Evolutionary conservation across 2,113 vertebrate species (phyloP), one percentile per base, ranked within the genome.

Genomic region (Campylorhamphus procurvoides): DNA sequence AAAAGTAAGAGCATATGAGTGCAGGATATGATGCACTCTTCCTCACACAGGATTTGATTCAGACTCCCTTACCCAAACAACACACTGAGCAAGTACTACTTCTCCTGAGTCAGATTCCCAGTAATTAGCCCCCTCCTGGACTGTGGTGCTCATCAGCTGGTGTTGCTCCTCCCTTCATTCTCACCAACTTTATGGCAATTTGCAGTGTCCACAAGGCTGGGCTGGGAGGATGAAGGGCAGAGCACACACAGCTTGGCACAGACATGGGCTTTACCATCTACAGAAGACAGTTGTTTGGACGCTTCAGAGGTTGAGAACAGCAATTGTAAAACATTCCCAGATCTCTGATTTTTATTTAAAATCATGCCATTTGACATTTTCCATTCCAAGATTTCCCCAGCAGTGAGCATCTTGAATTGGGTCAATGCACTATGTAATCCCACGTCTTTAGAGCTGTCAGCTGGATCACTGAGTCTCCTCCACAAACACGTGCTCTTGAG

Each of bases 201-300:
- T 6, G 3, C 39, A 58, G 24, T 12, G 40, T 31, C 53, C 23
- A 7, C 6, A 62, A 35, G 18, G 29, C 18, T 63, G 22, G 23
- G 15, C 24, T 76, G 55, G 29, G 35, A 74, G 15, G 7, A n/a
- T 8, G 19, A 72, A 5, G 19, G 8, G 9, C 59, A 90, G 55
- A 35, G 11, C 2, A 1, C 17, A 44, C 2, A 4, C 49, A 53
- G 33, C 16, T 67, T 0, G 1, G 35, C 44, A 72, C 0, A 0
- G 42, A 28, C 33, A 18, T 0, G 5, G 27, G 16, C 62, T 68
- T 87, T 71, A 29, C 16, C 6, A 17, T 25, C 67, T 64, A 9
- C 2, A 56, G 25, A 68, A 64, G 37, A 9, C 1, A 4, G 39
- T 56, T 12, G 12, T 18, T 35, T 53, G 37, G 18, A 60, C 73